These are phyloP conservation scores for Antheraea yamamai DNA, from an alignment of 2,888 invertebrate genomes.

Conservation along the genomic window DNA sequence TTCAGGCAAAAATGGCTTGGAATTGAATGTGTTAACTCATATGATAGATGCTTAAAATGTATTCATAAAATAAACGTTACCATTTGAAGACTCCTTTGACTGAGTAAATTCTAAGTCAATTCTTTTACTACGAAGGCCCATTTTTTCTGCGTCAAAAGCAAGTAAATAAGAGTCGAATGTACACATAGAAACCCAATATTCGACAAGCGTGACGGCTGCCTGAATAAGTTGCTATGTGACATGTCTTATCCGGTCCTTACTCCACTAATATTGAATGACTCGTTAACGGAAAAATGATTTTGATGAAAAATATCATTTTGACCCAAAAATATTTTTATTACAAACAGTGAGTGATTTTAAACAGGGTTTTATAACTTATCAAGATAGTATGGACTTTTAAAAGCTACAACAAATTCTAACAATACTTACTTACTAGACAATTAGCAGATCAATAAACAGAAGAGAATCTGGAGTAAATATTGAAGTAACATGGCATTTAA, in stretches of 20 bases:
- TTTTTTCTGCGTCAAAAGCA: constrained; percentile 27
- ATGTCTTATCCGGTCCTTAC: constrained; percentile 33
- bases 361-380: not conserved
- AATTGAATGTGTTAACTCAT: too few relatives aligned
- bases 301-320: constrained; percentile 13
- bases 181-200: constrained; percentile 39
- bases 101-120: constrained; percentile 6
- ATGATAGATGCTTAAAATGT: not conserved
- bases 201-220: constrained; percentile 35
- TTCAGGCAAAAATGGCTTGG: too few relatives aligned
- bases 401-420: not conserved
- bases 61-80: not conserved
- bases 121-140: constrained; percentile 23
- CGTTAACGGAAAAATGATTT: constrained; percentile 23
- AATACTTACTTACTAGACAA: not conserved
- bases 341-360: not conserved
- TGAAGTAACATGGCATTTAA: not conserved
- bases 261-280: constrained; percentile 33
- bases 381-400: not conserved
- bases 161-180: constrained; percentile 32
- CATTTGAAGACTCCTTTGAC: constrained; percentile 18
- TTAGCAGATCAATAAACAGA: too few relatives aligned
- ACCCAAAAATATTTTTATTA: not conserved
- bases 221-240: constrained; percentile 41
- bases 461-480: not conserved